Evolutionary conservation across 2,113 vertebrate species (phyloP), one percentile per base, ranked within the genome.

Genomic region (Neotragus moschatus): DNA sequence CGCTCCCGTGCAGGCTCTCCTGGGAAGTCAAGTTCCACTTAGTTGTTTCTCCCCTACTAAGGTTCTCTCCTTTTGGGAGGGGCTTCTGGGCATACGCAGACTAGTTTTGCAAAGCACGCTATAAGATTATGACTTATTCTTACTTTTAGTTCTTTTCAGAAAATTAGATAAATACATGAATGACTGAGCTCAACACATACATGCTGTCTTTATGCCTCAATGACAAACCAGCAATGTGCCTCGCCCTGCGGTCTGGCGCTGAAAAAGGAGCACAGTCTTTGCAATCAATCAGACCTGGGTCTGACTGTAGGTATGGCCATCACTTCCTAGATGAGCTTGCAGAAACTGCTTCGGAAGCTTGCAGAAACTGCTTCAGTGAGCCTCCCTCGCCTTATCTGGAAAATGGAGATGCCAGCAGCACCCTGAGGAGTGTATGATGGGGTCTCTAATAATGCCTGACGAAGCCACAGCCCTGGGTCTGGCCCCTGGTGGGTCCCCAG

Each of bases 111-210:
- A 84, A 55, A 81, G 73, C 84, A 55, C 23, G 53, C 80, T 51
- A 0, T 28, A 14, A 60, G 47, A 88, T 28, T 30, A 26, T 28
- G 36, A 87, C 16, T 86, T 60, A 14, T 1, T 86, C 77, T 84
- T 73, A 55, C 77, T 96, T 95, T 92, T 53, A 47, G n/a, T 43
- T 96, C 36, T 61, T 73, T 70, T 51, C 56, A 93, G 53, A 84
- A 94, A 80, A 88, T 49, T 16, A 51, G 53, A 70, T 88, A 55
- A 94, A 88, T 11, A n/a, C 61, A 61, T 26, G 36, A 85, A 36
- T 85, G 55, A 39, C 66, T 25, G 39, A 88, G 89, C 51, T 94
- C 47, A 49, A 1, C 2, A 47, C 1, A 12, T 25, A 53, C 79
- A 73, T 47, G 58, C 5, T 23, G 5, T 63, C 49, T 82, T 73